Percentiles rank a stretch among this genome's conserved stretches.
Conservation (phyloP, 2,888 invertebrate species). For the Drosophila dives region DNA sequence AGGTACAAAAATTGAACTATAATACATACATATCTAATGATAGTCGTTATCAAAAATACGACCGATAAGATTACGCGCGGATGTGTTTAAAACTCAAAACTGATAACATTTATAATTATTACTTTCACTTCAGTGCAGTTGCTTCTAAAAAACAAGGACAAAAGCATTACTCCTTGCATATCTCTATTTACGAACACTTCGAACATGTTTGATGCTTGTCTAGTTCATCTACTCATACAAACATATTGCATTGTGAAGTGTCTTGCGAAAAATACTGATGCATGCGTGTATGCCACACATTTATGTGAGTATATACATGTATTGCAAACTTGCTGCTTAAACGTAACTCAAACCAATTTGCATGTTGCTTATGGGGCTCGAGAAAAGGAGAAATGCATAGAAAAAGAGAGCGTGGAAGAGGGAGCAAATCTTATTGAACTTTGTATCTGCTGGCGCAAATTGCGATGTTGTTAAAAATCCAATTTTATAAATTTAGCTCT, state of each 20-base stretch:
- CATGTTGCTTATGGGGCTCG: neutral
- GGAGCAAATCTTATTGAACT: constrained; percentile 28
- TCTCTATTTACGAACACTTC: neutral
- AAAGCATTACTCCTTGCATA: neutral
- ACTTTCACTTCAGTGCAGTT: neutral
- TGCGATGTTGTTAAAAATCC: constrained; percentile 1
- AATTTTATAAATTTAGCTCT: neutral
- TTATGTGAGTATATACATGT: neutral
- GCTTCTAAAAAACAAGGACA: neutral
- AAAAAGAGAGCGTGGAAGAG: neutral
- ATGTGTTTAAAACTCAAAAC: constrained; percentile 7
- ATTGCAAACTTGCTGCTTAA: neutral
- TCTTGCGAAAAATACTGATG: neutral
- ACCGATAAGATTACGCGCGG: constrained; percentile 41
- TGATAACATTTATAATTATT: neutral
- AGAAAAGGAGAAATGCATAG: neutral
- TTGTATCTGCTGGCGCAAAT: constrained; percentile 23
- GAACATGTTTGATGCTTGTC: neutral
- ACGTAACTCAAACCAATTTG: neutral
- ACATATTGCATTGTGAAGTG: neutral
- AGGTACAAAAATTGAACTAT: constrained; percentile 3
- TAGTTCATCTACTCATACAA: neutral
- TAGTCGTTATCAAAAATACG: constrained; percentile 22
- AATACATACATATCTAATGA: neutral
- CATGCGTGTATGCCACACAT: neutral